Percentiles rank a stretch among this genome's conserved stretches.
Conservation (phyloP, 2,888 invertebrate genomes). For the Xestia rhomboidea region DNA sequence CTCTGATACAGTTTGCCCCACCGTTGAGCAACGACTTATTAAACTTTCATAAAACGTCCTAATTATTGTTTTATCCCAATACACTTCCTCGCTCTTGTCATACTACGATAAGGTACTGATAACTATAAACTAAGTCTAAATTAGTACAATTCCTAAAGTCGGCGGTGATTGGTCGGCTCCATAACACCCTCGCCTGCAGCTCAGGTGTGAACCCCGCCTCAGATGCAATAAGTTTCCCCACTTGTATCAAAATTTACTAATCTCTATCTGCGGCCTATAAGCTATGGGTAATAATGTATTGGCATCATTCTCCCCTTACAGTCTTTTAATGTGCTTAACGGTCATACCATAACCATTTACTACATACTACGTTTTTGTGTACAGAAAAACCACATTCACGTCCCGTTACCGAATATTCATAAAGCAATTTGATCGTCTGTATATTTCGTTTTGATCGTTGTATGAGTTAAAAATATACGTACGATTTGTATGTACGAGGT, state of each 20-base stretch:
- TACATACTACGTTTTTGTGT: no score
- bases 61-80: not conserved
- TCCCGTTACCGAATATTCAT: constrained; percentile 36
- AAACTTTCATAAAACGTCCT: not conserved
- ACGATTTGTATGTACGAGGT: constrained; percentile 47
- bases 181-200: no score
- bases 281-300: not conserved
- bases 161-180: no score
- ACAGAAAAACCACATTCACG: not conserved
- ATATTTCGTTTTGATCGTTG: constrained; percentile 31
- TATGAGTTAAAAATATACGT: constrained; percentile 38
- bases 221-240: no score
- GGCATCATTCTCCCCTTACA: not conserved
- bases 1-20: no score
- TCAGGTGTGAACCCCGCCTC: no score
- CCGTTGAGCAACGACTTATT: not conserved
- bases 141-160: no score
- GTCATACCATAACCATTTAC: not conserved
- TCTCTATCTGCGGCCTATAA: not conserved
- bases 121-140: no score
- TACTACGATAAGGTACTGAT: no score
- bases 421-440: constrained; percentile 14
- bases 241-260: no score
- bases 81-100: no score
- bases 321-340: not conserved